Conservation (phyloP, 2,888 invertebrate species). For the Drosophila algonquin region DNA sequence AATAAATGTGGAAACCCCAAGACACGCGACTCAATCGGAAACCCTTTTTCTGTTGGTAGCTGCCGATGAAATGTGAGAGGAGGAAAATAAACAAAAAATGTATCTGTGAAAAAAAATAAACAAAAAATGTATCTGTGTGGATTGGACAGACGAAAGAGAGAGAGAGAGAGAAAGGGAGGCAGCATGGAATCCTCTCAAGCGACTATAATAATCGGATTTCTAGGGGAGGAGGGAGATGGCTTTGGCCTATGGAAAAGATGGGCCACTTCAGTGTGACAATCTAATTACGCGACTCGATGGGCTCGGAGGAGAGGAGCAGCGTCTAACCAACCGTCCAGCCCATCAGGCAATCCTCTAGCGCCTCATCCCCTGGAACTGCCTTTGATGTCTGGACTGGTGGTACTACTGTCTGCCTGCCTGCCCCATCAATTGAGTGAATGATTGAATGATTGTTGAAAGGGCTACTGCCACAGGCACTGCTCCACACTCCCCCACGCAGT, state of each 20-base stretch:
- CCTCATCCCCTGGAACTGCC: constrained; percentile 42
- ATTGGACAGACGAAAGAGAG: background rate
- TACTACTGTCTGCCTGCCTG: constrained; percentile 27
- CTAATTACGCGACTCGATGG: constrained; percentile 75
- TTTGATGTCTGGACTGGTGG: constrained; percentile 77
- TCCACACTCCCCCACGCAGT: constrained; percentile 1
- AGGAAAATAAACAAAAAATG: too few relatives aligned
- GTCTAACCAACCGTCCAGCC: constrained; percentile 19
- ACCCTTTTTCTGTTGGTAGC: constrained; percentile 4
- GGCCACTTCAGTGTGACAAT: constrained; percentile 71
- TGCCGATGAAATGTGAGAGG: constrained; percentile 4
- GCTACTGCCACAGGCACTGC: constrained; percentile 18
- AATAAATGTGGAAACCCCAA: constrained; percentile 9
- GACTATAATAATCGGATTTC: constrained; percentile 44
- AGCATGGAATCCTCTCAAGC: constrained; percentile 47
- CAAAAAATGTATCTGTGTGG: constrained; percentile 12
- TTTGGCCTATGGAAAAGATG: background rate
- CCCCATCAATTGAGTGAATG: constrained; percentile 67
- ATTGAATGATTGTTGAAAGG: constrained; percentile 74
- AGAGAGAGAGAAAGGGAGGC: too few relatives aligned
- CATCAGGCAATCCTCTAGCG: background rate
- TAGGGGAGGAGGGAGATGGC: background rate
- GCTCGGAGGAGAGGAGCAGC: constrained; percentile 45
- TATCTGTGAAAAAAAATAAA: background rate
- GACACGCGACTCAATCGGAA: constrained; percentile 30